Conservation (phyloP, 64 coral and sea anemone species). For the Acropora tenuis region DNA sequence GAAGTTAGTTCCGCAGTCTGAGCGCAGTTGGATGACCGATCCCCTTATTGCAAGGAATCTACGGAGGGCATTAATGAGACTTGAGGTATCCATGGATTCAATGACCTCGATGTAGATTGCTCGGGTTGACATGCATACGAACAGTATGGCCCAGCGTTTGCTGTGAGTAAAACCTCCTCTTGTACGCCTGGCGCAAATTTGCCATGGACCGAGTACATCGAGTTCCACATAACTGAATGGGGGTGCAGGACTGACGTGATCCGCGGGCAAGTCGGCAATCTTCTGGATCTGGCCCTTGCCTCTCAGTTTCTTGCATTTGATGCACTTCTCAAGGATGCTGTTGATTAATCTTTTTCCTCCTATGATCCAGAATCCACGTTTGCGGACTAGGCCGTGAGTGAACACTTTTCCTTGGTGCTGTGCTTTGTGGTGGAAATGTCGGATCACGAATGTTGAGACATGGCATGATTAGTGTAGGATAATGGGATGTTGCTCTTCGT, state of each 20-base stretch:
- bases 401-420: slow-evolving; percentile 55
- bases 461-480: slow-evolving; percentile 25
- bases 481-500: slow-evolving; percentile 41
- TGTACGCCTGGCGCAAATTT: slow-evolving; percentile 14
- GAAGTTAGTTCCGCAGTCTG: slow-evolving; percentile 21
- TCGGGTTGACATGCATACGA: slow-evolving; percentile 47
- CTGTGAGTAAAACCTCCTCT: slow-evolving; percentile 33
- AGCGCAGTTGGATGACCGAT: slow-evolving; percentile 37
- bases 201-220: slow-evolving; percentile 41
- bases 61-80: slow-evolving; percentile 61
- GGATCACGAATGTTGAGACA: slow-evolving; percentile 11
- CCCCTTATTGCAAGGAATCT: slow-evolving; percentile 49
- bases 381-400: slow-evolving; percentile 34
- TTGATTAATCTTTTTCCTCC: slow-evolving; percentile 57
- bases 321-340: slow-evolving; percentile 38
- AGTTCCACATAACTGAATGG: slow-evolving; percentile 53
- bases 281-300: slow-evolving; percentile 29
- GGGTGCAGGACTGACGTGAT: slow-evolving; percentile 34
- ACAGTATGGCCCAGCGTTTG: slow-evolving; percentile 69
- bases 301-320: not conserved
- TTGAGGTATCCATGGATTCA: slow-evolving; percentile 5
- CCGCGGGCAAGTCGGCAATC: slow-evolving; percentile 45
- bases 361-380: slow-evolving; percentile 45
- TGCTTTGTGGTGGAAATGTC: slow-evolving; percentile 31
- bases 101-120: slow-evolving; percentile 5